phyloP scores from a whole-genome alignment of 2,113 vertebrate species.

The Megaleporinus macrocephalus region DNA sequence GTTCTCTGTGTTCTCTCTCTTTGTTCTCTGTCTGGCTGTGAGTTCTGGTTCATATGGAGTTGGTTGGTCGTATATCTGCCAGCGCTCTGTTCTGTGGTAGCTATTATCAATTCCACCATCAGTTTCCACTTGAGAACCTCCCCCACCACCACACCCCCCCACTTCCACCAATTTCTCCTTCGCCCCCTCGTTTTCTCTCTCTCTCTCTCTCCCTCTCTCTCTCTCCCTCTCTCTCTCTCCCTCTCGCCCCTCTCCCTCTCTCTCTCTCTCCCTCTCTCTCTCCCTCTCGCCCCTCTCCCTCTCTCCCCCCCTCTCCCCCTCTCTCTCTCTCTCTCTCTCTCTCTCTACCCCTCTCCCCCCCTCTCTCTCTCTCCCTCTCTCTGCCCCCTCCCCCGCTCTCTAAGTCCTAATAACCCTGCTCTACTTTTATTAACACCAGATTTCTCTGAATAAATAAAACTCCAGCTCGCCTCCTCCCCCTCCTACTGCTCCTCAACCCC shows the following conservation, averaged over 20 bases:
- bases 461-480: not conserved
- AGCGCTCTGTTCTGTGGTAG: constrained; percentile 43
- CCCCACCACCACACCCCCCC: constrained; percentile 44
- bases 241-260: too few relatives aligned
- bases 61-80: constrained; percentile 35
- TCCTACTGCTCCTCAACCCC: not conserved
- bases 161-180: constrained; percentile 29
- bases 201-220: constrained; percentile 26
- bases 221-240: constrained; percentile 45
- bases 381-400: constrained; percentile 44
- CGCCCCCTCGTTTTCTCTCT: constrained; percentile 39
- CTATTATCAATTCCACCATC: constrained; percentile 70
- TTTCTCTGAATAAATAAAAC: constrained; percentile 53
- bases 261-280: constrained; percentile 36
- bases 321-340: constrained; percentile 30
- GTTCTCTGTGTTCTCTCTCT: not conserved
- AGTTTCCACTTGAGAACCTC: constrained; percentile 67
- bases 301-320: constrained; percentile 39
- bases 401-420: constrained; percentile 57
- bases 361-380: constrained; percentile 28
- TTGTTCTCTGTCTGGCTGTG: not conserved
- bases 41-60: constrained; percentile 13
- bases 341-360: too few relatives aligned
- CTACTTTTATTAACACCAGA: constrained; percentile 70
- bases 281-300: constrained; percentile 39